Evolutionary conservation across 2,113 vertebrate species (phyloP).

Genomic region (Sander lucioperca): DNA sequence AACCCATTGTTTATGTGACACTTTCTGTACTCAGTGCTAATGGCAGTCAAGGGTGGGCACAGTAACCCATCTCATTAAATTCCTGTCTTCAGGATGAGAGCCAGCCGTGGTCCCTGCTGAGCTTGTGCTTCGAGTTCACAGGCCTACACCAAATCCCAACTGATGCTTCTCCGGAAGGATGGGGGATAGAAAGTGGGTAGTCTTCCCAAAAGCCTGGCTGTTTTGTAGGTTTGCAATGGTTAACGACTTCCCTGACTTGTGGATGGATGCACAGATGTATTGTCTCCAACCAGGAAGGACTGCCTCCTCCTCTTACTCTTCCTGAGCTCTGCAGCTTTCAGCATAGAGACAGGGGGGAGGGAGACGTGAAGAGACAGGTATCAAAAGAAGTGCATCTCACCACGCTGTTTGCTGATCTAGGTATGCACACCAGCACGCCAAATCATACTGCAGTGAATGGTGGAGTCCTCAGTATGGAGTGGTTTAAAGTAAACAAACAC

Average conservation of each 20-base stretch:
- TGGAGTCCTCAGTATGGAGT: conserved; percentile 51
- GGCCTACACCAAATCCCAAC: conserved; percentile 29
- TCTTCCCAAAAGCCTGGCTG: conserved; percentile 26
- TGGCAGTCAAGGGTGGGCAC: conserved; percentile 38
- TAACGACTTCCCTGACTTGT: conserved; percentile 48
- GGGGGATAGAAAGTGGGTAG: background rate
- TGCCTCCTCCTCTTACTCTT: conserved; percentile 27
- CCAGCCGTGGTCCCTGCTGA: conserved; percentile 35
- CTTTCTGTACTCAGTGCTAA: conserved; percentile 45
- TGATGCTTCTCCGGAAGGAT: background rate
- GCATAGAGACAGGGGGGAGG: conserved; percentile 36
- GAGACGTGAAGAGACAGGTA: conserved; percentile 48
- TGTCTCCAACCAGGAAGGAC: conserved; percentile 10
- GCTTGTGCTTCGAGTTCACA: conserved; percentile 42
- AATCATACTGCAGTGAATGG: conserved; percentile 60
- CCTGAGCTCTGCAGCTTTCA: conserved; percentile 40
- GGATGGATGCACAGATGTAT: conserved; percentile 44
- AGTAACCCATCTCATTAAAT: conserved; percentile 63
- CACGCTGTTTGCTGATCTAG: conserved; percentile 57
- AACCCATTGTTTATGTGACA: conserved; percentile 51
- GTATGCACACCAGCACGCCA: conserved; percentile 50
- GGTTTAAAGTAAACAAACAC: conserved; percentile 74
- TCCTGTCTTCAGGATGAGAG: conserved; percentile 39
- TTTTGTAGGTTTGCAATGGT: conserved; percentile 35
- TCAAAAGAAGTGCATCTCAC: conserved; percentile 55